Evolutionary conservation across 2,888 invertebrate species (phyloP), one percentile per base, ranked within the genome.

Genomic region (Listrodromus nycthemerus): DNA sequence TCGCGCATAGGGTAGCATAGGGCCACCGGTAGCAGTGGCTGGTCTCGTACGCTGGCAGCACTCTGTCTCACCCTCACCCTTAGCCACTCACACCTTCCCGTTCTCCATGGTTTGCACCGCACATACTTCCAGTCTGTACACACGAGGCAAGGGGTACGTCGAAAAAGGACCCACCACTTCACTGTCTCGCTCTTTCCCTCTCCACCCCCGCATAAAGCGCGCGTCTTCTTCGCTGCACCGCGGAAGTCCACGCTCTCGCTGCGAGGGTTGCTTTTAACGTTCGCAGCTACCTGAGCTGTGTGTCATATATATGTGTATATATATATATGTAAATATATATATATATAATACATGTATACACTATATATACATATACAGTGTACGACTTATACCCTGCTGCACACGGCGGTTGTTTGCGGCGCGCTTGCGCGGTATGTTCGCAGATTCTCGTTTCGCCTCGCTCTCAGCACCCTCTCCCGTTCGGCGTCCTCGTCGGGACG

Each of bases 231-330:
- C 63, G 63, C 74, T 48, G 65, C 66, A 75, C 71, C 75, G 82
- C 88, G 89, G 88, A 89, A 89, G 89, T 89, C 84, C 76, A 82
- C 81, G 87, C 81, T 88, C 87, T 86, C 86, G 70, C 82, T 82
- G 86, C 21, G 88, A 88, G 76, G 74, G 83, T 77, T 78, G 82
- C 78, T 80, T 80, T 82, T 83, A 82, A 80, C 85, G 80, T 74
- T 84, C 79, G 58, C 75, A 78, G 82, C 75, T 81, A 71, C 77
- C 77, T 77, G 30, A 13, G 16, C 37, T 58, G 3, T 55, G 71
- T 21, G 58, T 19, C 37, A 13, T 21, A 5, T 55, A 41, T 41
- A 71, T 66, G 7, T 33, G 73, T 33, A 52, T 21, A 21, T 21
- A 37, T 10, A 65, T 21, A 58, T 50, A 41, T 63, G 70, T 45